Conservation (phyloP, 2,888 invertebrate species). For the Heliconius ethilla region DNA sequence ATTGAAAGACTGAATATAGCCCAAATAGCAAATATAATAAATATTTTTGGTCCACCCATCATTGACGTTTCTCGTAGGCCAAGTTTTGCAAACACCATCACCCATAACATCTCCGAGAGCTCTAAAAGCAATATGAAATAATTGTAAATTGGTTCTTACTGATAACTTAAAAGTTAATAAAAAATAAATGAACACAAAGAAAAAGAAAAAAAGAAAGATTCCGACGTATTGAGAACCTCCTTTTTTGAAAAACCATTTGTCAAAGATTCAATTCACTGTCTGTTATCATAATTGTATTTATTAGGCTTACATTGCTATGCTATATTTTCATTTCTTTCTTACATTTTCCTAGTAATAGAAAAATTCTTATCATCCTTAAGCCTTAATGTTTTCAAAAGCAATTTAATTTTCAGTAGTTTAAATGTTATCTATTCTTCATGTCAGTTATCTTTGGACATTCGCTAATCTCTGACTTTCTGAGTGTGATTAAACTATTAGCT, state of each 20-base stretch:
- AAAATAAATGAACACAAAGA: background rate
- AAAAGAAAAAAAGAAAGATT: background rate
- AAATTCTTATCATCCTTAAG: background rate
- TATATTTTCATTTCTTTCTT: background rate
- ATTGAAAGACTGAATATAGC: conserved; percentile 89
- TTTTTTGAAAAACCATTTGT: background rate
- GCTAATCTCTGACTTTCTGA: background rate
- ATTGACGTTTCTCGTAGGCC: conserved; percentile 54
- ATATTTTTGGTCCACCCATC: conserved; percentile 77
- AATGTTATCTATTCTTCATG: background rate
- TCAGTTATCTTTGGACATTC: too few relatives aligned
- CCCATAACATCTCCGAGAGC: conserved; percentile 90
- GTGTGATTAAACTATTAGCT: background rate
- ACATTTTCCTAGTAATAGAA: background rate
- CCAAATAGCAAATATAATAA: conserved; percentile 87
- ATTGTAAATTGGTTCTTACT: background rate
- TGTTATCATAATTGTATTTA: background rate
- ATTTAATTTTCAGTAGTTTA: conserved; percentile 1
- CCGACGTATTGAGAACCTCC: too few relatives aligned
- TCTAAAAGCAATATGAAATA: conserved; percentile 71
- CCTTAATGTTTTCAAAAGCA: conserved; percentile 1
- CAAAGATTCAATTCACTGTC: background rate
- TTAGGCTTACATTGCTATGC: background rate
- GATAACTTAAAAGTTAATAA: background rate
- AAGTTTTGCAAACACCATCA: conserved; percentile 84